phyloP scores from a whole-genome alignment of 2,113 vertebrate species.

The Calyptommatus sinebrachiatus region DNA sequence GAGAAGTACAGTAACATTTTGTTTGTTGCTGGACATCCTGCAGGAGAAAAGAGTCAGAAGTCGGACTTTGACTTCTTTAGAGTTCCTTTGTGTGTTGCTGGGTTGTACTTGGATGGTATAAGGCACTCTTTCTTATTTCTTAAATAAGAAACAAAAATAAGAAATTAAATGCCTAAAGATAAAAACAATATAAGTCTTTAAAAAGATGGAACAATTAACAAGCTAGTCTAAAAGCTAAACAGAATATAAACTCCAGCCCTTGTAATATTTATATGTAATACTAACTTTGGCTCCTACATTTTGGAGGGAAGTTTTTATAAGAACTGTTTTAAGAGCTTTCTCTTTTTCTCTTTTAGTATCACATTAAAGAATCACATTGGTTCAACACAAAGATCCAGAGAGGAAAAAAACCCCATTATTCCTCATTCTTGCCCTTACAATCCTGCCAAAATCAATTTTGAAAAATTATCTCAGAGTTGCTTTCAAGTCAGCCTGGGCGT shows the following conservation, averaged over 20 bases:
- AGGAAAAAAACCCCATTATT: neutral
- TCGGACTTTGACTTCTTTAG: too few species aligned
- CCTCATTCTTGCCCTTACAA: conserved; percentile 52
- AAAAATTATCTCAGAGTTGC: conserved; percentile 70
- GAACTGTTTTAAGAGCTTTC: neutral
- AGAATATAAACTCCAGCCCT: neutral
- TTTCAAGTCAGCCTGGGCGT: conserved; percentile 67
- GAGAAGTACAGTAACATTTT: too few species aligned
- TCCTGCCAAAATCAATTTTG: conserved; percentile 68
- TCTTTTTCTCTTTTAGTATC: neutral
- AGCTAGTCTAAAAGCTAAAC: neutral
- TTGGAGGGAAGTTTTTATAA: neutral
- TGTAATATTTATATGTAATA: neutral
- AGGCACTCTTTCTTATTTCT: too few species aligned
- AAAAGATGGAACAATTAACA: neutral
- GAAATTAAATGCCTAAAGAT: neutral
- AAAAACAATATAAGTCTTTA: neutral
- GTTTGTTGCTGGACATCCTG: conserved; percentile 28
- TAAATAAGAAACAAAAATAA: too few species aligned
- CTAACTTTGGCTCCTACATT: neutral
- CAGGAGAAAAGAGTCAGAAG: conserved; percentile 41
- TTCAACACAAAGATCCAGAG: neutral
- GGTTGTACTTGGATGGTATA: too few species aligned
- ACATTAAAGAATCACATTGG: neutral
- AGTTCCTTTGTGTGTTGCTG: too few species aligned